Percentiles rank a stretch among this genome's conserved stretches.
These are phyloP conservation scores for Emydura subglobosa DNA, from an alignment of 2,113 vertebrate genomes.

Conservation along the genomic window DNA sequence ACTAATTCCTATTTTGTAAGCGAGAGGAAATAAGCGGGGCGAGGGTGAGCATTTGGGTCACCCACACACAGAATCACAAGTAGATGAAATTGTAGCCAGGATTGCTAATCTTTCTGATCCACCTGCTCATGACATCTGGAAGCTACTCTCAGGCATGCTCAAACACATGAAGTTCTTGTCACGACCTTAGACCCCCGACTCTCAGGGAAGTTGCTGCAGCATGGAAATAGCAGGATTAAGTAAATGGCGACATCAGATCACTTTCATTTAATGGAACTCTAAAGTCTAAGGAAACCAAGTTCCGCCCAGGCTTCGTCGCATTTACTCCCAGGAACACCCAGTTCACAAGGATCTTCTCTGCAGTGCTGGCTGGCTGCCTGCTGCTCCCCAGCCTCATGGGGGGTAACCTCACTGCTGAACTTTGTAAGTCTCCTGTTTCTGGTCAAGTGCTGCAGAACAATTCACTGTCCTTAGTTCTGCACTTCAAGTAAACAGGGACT, in stretches of 20 bases:
- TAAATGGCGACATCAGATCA: neutral
- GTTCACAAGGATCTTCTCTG: neutral
- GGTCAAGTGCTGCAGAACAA: neutral
- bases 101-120: conserved; percentile 13
- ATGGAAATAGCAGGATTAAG: neutral
- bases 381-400: rapidly evolving
- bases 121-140: neutral
- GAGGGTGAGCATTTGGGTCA: neutral
- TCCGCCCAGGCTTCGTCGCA: neutral
- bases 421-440: rapidly evolving
- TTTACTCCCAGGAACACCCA: neutral
- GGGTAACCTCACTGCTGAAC: neutral
- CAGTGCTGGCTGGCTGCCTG: rapidly evolving
- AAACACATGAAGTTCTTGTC: neutral
- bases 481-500: neutral
- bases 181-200: neutral
- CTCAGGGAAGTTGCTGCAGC: neutral
- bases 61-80: conserved; percentile 12
- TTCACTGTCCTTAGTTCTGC: neutral
- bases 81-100: conserved; percentile 29
- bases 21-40: conserved; percentile 27
- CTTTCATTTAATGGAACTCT: neutral
- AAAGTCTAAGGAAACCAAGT: neutral
- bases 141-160: neutral
- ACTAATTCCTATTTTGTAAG: conserved; percentile 31